Percentiles rank a stretch among this genome's conserved stretches.
phyloP scores from a whole-genome alignment of 2,888 invertebrate genomes.

The Rhynchonema sp. region DNA sequence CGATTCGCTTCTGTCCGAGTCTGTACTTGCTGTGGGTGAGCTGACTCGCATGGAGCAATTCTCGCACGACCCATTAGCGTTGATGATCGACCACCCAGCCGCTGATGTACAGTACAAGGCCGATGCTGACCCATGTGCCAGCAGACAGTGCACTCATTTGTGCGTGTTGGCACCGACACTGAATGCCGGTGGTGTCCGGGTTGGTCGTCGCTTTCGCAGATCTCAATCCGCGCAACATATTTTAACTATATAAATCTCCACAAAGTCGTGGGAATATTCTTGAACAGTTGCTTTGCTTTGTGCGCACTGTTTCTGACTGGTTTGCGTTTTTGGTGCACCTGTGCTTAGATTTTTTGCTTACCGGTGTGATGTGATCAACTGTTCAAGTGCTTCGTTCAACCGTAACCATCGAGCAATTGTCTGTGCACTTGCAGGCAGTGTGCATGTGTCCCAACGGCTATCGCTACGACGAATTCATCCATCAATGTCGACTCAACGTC shows the following conservation, averaged over 20 bases:
- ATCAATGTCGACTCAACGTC: background rate
- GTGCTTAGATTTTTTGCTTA: background rate
- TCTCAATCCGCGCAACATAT: no score
- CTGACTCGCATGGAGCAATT: background rate
- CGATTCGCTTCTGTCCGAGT: background rate
- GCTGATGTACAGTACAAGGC: background rate
- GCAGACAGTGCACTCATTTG: background rate
- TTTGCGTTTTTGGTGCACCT: background rate
- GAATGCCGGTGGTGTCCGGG: background rate
- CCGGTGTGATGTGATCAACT: no score
- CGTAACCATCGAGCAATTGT: no score
- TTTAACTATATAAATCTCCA: no score
- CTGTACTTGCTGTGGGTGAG: background rate
- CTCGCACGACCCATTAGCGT: background rate
- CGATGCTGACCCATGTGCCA: background rate
- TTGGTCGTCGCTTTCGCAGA: background rate
- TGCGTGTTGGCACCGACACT: background rate
- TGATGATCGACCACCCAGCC: background rate
- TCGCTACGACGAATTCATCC: background rate
- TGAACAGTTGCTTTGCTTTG: no score
- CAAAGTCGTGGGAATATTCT: no score
- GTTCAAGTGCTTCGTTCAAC: no score
- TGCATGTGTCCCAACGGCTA: background rate
- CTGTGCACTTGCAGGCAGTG: no score
- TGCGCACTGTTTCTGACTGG: background rate